Base-by-base conservation (phyloP, 2,113 vertebrate genomes). In the Ptyas mucosa region DNA sequence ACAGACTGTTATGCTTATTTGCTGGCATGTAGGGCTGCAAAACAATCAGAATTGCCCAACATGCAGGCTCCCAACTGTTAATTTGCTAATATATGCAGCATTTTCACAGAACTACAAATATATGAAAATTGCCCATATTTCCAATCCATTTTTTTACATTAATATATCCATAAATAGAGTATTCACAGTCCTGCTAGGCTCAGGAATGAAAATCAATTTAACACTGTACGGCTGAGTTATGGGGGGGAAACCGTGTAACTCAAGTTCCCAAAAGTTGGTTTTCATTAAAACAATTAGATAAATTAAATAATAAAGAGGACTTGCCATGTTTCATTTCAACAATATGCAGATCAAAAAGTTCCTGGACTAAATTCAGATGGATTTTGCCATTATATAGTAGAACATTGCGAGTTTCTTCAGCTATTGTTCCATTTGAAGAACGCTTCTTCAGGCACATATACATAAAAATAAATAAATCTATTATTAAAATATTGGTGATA, bases 271-370 rank as follows among this genome's bases (percentile, higher is more conserved):
- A 26, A 89, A 81, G 14, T 49, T 24, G 18, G 5, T 81, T 24
- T 20, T 57, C 3, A n/a, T 11, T n/a, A 46, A 53, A 55, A 89
- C 46, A 89, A 58, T 75, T 14, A 46, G 43, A 4, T 46, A 8
- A 14, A 54, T 51, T 8, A 21, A 94, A 90, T 94, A 96, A 92
- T 91, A 91, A 93, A 93, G 88, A 90, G 58, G 93, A 96, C 98
- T 1, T 98, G 99, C 98, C 98, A 0, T 98, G 97, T 97, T 98
- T 97, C 98, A 99, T 99, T 97, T 99, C 98, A 95, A 99, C 97
- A 12, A 98, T 88, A 0, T 96, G 96, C 46, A 98, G 96, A 96
- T 97, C 97, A 93, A 99, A 99, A 90, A 99, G 98, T 89, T 98
- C 98, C 94, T 98, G 98, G 61, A 99, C 96, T 91, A 97, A 96